phyloP scores from a whole-genome alignment of 1,140 invertebrate species.

The Ericerus pela region DNA sequence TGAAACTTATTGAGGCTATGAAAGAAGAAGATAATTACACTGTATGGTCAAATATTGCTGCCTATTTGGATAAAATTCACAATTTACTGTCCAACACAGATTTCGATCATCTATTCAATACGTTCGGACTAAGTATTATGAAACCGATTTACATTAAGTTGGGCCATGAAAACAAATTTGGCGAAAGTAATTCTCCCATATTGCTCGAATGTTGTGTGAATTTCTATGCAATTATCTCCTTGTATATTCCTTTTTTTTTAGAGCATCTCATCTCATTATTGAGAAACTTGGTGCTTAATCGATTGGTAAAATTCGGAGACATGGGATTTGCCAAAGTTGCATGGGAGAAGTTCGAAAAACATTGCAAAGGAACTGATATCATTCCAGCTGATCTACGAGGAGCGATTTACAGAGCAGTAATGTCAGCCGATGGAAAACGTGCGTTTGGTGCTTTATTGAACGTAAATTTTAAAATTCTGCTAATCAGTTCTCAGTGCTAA shows the following conservation, averaged over 20 bases:
- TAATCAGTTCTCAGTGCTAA: too few species aligned
- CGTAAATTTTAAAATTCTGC: too few species aligned
- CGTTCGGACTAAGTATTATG: slow-evolving; percentile 53
- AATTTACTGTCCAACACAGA: slow-evolving; percentile 63
- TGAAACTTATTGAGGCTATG: slow-evolving; percentile 59
- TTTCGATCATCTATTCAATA: slow-evolving; percentile 51
- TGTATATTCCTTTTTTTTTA: neutral
- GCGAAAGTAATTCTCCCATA: slow-evolving; percentile 40
- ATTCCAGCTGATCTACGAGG: slow-evolving; percentile 77
- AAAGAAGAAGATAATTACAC: slow-evolving; percentile 76
- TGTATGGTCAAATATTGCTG: slow-evolving; percentile 78
- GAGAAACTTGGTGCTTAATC: slow-evolving; percentile 61
- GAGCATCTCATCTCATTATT: slow-evolving; percentile 66
- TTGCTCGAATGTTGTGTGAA: neutral
- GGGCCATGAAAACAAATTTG: slow-evolving; percentile 59
- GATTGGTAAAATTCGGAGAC: slow-evolving; percentile 67
- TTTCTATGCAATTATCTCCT: neutral
- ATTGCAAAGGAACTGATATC: slow-evolving; percentile 41
- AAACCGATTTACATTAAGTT: slow-evolving; percentile 48
- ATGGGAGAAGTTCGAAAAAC: slow-evolving; percentile 50
- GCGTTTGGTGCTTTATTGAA: slow-evolving; percentile 64
- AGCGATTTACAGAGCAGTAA: slow-evolving; percentile 71
- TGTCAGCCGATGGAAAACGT: slow-evolving; percentile 49
- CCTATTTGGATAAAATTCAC: slow-evolving; percentile 58
- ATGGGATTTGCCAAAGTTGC: slow-evolving; percentile 59